Evolutionary conservation across 2,113 vertebrate species (phyloP).

Genomic region (Ranitomeya variabilis): DNA sequence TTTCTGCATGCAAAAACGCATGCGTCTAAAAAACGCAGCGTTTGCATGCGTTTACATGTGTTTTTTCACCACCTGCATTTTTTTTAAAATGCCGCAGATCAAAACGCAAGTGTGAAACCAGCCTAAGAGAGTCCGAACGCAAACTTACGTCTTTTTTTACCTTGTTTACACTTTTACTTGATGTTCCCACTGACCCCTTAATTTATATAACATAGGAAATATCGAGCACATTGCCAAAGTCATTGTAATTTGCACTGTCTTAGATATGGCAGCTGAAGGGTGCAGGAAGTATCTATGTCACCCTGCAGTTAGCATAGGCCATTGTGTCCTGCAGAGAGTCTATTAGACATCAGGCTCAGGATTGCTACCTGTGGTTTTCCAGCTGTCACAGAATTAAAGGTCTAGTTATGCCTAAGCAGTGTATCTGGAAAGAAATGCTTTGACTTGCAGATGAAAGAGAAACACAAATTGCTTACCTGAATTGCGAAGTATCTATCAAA

Average conservation of each 20-base stretch:
- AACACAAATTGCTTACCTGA: neutral
- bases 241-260: neutral
- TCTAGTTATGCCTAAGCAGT: neutral
- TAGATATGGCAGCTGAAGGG: neutral
- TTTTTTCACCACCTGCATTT: no score
- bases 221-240: neutral
- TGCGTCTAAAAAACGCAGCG: no score
- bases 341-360: neutral
- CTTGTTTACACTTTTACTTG: no score
- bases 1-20: no score
- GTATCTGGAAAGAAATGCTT: neutral
- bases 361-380: conserved; percentile 16
- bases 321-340: neutral
- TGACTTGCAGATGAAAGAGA: neutral
- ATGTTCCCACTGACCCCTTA: neutral
- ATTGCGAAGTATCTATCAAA: neutral
- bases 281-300: conserved; percentile 6
- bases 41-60: no score
- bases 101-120: no score
- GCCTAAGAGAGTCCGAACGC: no score
- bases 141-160: no score
- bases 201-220: neutral
- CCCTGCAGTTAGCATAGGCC: neutral
- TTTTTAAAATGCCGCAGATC: no score
- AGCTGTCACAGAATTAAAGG: conserved; percentile 9